A percentile compares a stretch with the other conserved stretches of the same genome.
Evolutionary conservation across 1,140 invertebrate species (phyloP).

Genomic region (Pseudomyrmex sp.): DNA sequence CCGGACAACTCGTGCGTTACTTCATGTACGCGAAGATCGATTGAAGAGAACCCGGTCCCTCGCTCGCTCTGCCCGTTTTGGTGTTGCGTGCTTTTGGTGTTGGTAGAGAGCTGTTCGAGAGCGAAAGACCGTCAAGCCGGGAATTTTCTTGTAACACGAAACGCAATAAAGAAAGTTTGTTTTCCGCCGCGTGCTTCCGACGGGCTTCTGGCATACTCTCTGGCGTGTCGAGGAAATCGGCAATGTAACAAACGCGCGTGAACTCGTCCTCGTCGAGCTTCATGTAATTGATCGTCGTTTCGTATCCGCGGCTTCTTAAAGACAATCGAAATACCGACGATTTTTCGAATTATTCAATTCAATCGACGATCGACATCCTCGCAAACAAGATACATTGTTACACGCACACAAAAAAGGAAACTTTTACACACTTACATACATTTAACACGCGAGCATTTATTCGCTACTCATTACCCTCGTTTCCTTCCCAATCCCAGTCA

Average conservation of each 20-base stretch:
- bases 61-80: slow-evolving; percentile 62
- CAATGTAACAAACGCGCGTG: neutral
- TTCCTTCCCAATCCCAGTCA: slow-evolving; percentile 11
- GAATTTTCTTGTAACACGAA: slow-evolving; percentile 26
- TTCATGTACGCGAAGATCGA: slow-evolving; percentile 34
- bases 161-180: slow-evolving; percentile 43
- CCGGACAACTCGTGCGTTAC: neutral
- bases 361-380: neutral
- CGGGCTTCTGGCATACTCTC: slow-evolving; percentile 13
- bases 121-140: slow-evolving; percentile 61
- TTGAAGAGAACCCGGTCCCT: slow-evolving; percentile 54
- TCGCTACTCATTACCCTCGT: slow-evolving; percentile 22
- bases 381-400: neutral
- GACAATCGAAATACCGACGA: neutral
- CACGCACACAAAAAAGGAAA: neutral
- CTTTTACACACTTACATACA: neutral
- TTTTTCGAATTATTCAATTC: slow-evolving; percentile 39
- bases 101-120: slow-evolving; percentile 61
- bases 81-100: slow-evolving; percentile 67
- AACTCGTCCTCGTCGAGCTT: neutral
- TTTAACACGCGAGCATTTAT: slow-evolving; percentile 3
- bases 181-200: slow-evolving; percentile 35
- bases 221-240: slow-evolving; percentile 15
- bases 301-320: neutral
- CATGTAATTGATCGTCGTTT: slow-evolving; percentile 12